Evolutionary conservation across 2,888 invertebrate genomes (phyloP), one percentile per base, ranked within the genome.

Genomic region (Lissocephala sabroskyi): DNA sequence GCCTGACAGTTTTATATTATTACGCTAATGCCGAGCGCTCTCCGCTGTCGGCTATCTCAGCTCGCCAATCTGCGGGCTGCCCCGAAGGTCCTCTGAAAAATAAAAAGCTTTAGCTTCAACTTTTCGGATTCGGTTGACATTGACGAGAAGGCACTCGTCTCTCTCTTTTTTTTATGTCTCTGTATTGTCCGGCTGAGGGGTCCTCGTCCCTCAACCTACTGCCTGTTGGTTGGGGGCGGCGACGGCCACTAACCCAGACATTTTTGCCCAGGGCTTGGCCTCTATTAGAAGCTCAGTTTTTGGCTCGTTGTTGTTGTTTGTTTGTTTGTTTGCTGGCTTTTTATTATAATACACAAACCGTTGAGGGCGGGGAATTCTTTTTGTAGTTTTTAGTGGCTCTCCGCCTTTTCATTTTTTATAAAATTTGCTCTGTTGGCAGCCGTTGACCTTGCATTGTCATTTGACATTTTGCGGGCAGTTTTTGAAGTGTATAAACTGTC

Each of bases 381-480:
- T 14, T 9, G 18, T 9, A 2, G 18, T 17, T 10, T 17, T 9
- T 39, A 18, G 4, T 9, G 10, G 18, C n/a, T 39, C n/a, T 39
- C 2, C 7, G 4, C 7, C 3, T 23, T 23, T 23, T 23, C 23
- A 23, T 23, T 23, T 23, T 23, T 14, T 3, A 10, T 2, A 35
- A 35, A 1, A 6, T 33, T 33, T 35, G 6, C 2, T 35, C 19
- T 39, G 3, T 17, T 48, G 62, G 47, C 51, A 51, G 55, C 46
- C 60, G 49, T 53, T 65, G 67, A 65, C 59, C 63, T 66, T 63
- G 39, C 51, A 66, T 59, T 60, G 56, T 58, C 63, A 56, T 65
- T 57, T 62, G 65, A 62, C 59, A 58, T 65, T 62, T 62, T 46
- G 45, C 45, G 52, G 44, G 45, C 43, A 44, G 32, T 45, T 54